Evolutionary conservation across 2,113 vertebrate species (phyloP), one percentile per base, ranked within the genome.

Genomic region (Hylia prasina): DNA sequence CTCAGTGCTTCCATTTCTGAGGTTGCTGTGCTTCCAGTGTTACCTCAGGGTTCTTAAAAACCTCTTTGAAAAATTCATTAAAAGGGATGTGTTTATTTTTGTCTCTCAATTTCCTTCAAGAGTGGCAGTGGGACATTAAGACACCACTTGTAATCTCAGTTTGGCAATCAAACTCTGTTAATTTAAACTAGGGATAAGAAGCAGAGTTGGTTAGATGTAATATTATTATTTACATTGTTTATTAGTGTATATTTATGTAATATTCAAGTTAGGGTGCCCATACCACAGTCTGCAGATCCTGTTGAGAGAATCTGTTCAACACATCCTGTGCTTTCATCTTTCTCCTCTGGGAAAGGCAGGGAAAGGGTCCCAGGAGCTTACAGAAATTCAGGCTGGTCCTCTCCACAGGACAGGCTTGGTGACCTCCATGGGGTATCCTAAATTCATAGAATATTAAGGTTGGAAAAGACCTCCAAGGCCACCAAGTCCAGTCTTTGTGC

Each of bases 341-440:
- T 68, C 22, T 37, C 11, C 35, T 82, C 35, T 78, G 10, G 37
- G 28, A 44, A 48, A 15, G 16, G 15, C 54, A 65, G 54, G 37
- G 15, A 50, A 63, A 15, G 19, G 12, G 4, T 47, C 5, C 1
- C 45, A 42, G 25, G 33, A 72, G 4, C 70, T 82, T 58, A 35
- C 17, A 30, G 61, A 82, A 69, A 51, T 4, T 3, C 10, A 47
- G 8, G 13, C 13, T 54, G n/a, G 9, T 68, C 14, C 23, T 48
- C 42, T 71, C 30, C 40, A 37, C 31, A 54, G 33, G 33, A 7
- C 39, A 45, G 33, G 10, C 19, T 33, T 35, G 40, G 10, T 39
- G n/a, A 69, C 35, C 23, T 78, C 15, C 31, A 15, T 0, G 3
- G 6, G 9, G 0, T 39, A 5, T 35, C n/a, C 47, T 12, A 71